Conservation (phyloP, 64 coral and sea anemone species). For the Stylophora pistillata region DNA sequence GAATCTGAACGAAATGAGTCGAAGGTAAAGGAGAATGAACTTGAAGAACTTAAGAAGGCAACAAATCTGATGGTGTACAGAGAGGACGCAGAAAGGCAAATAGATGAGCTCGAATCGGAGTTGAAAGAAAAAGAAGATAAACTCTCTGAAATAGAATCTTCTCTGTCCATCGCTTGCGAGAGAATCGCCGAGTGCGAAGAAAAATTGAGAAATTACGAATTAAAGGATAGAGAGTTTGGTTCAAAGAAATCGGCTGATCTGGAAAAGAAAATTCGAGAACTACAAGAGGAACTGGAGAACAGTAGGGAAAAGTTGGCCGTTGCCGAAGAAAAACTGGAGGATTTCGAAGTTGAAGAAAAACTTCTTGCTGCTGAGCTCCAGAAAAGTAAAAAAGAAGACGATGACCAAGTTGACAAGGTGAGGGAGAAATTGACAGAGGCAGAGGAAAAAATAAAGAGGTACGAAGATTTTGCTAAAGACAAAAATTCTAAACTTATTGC, state of each 20-base stretch:
- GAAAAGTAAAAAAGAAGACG: constrained; percentile 66
- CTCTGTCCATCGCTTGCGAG: constrained; percentile 25
- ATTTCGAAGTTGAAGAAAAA: constrained; percentile 79
- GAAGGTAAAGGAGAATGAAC: constrained; percentile 6
- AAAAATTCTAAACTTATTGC: constrained; percentile 60
- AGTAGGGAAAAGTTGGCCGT: constrained; percentile 49
- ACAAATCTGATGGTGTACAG: constrained; percentile 9
- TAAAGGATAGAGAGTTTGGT: neutral
- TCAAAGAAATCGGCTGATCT: constrained; percentile 26
- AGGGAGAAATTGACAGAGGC: constrained; percentile 42
- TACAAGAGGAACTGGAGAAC: constrained; percentile 55
- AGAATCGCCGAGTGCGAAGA: constrained; percentile 51
- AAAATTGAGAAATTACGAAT: constrained; percentile 42
- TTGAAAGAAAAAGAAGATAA: constrained; percentile 14
- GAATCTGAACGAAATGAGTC: constrained; percentile 9
- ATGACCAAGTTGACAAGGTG: constrained; percentile 55
- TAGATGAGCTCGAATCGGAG: constrained; percentile 43
- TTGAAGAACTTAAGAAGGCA: neutral
- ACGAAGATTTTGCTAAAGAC: constrained; percentile 54
- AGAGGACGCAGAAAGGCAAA: constrained; percentile 15
- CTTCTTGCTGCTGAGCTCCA: constrained; percentile 68
- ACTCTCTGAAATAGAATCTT: constrained; percentile 11
- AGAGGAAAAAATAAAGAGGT: constrained; percentile 52
- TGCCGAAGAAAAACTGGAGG: constrained; percentile 61
- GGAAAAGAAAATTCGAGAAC: constrained; percentile 34